A percentile compares a stretch with the other conserved stretches of the same genome.
Conservation (phyloP, 2,797 vertebrate species). For the Cyprinodon diabolis region DNA sequence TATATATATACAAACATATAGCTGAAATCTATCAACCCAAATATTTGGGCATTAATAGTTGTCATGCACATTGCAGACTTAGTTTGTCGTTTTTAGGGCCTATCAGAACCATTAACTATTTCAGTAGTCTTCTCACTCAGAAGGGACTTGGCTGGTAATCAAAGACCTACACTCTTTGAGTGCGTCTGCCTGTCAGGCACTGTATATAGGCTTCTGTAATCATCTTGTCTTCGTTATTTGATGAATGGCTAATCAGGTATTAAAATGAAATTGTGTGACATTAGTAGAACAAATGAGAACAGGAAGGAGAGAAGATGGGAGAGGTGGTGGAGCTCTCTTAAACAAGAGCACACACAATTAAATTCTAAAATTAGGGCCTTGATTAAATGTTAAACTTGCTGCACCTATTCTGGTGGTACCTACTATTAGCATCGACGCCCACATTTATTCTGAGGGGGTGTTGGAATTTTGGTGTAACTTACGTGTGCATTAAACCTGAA, state of each 20-base stretch:
- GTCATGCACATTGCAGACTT: background rate
- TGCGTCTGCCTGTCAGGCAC: constrained; percentile 22
- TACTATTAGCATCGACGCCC: constrained; percentile 66
- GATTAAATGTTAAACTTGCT: constrained; percentile 84
- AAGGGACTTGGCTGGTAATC: constrained; percentile 39
- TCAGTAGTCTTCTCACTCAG: constrained; percentile 5
- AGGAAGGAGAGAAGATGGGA: constrained; percentile 71
- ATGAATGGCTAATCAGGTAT: constrained; percentile 84
- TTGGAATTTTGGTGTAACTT: constrained; percentile 12
- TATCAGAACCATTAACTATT: background rate
- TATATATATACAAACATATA: too few species aligned
- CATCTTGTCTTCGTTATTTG: constrained; percentile 69
- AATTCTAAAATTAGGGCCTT: constrained; percentile 82
- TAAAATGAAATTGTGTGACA: constrained; percentile 81
- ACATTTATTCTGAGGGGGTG: constrained; percentile 63
- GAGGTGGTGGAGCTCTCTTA: constrained; percentile 65
- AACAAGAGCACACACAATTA: constrained; percentile 76
- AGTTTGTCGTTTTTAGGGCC: background rate
- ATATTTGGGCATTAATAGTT: background rate
- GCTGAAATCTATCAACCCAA: background rate
- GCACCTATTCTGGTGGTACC: constrained; percentile 72
- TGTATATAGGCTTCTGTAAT: constrained; percentile 49
- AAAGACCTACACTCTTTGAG: constrained; percentile 23
- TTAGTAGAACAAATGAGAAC: constrained; percentile 79
- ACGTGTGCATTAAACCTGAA: constrained; percentile 1